Evolutionary conservation across 2,888 invertebrate species (phyloP), one percentile per base, ranked within the genome.

Genomic region (Torymus tubicola): DNA sequence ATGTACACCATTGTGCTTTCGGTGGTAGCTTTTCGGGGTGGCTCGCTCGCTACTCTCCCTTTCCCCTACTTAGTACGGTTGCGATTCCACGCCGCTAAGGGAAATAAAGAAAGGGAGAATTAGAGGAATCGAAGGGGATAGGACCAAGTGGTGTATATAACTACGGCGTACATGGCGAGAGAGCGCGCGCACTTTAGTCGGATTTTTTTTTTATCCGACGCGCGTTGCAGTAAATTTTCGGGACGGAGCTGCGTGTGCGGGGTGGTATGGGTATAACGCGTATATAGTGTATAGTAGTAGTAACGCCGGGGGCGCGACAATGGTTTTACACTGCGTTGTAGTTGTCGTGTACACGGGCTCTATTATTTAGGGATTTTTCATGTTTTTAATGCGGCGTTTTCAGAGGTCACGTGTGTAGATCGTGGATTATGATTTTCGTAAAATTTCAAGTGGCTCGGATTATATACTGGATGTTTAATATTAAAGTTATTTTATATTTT

Each of bases 1-100:
- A 42, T 42, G 85, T 86, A 85, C 84, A 68, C 80, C 61, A 76
- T 80, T 76, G 76, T 72, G 75, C 71, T 70, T 65, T 65, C 58
- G 58, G 78, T 57, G 78, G 14, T 42, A 42, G 70, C 55, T 16
- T 71, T 64, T 63, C 55, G 50, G 64, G 53, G 69, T 61, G 16
- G 11, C 67, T 65, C 55, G 50, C 58, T 14, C 61, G 5, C n/a
- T 53, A 8, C 42, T n/a, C 2, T 16, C 67, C 53, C 53, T n/a
- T 16, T 24, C 69, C 50, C 63, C 60, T 75, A 58, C 58, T 67
- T 67, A 60, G 67, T 16, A 24, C 74, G 14, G 31, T 42, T 55
- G 14, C 74, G 24, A 67, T 57, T 58, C 57, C 58, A 18, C 53
- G 60, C 16, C 53, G 71, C 13, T n/a, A 16, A 69, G 77, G 77